These are phyloP conservation scores for Clarias pachynema DNA, from an alignment of 2,797 vertebrate genomes.

Conservation along the genomic window DNA sequence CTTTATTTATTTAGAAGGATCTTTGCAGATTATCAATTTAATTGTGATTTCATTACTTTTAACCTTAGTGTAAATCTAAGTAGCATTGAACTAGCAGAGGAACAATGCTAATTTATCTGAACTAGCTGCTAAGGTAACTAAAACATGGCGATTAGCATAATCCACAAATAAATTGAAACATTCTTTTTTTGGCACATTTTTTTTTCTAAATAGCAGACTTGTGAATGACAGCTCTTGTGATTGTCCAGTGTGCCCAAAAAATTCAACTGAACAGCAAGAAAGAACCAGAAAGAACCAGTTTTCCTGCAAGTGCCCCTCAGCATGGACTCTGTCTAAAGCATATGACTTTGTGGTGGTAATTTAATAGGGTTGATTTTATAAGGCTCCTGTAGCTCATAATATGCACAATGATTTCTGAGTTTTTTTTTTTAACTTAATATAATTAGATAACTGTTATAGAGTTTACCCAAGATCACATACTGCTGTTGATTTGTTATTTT, in stretches of 20 bases:
- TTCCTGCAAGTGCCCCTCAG: constrained; percentile 7
- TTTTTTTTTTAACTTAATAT: neutral
- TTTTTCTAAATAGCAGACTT: neutral
- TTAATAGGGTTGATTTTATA: neutral
- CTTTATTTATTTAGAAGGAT: no score
- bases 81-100: neutral
- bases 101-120: neutral
- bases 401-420: neutral
- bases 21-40: no score
- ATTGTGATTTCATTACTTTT: no score
- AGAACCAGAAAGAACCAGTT: neutral
- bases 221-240: neutral
- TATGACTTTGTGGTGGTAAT: neutral
- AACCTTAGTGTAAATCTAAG: neutral
- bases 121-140: neutral
- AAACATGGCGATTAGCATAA: neutral
- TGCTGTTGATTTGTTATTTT: neutral
- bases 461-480: neutral
- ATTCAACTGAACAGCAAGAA: neutral
- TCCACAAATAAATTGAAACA: neutral
- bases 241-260: neutral
- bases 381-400: neutral
- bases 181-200: no score
- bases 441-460: neutral
- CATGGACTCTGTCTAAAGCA: neutral